Percentiles rank a stretch among this genome's conserved stretches.
Evolutionary conservation across 1,140 invertebrate genomes (phyloP).

Genomic region (Dinothrombium tinctorium): DNA sequence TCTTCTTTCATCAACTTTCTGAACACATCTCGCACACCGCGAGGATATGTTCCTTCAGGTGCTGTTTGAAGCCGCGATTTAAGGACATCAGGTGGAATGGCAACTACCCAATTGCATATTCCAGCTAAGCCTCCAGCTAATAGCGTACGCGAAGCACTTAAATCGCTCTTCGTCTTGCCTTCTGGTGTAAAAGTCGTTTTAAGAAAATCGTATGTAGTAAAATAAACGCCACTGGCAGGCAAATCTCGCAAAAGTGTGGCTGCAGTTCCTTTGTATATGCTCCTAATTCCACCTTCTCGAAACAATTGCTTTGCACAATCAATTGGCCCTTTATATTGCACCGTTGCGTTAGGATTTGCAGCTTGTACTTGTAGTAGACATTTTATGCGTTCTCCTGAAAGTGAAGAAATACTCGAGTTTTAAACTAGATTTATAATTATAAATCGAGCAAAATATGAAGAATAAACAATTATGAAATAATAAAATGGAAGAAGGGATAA

Average conservation of each 20-base stretch:
- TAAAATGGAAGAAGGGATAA: too few relatives aligned
- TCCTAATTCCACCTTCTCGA: slow-evolving; percentile 68
- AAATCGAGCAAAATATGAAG: too few relatives aligned
- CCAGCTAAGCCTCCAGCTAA: slow-evolving; percentile 85
- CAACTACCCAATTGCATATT: slow-evolving; percentile 84
- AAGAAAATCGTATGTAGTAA: slow-evolving; percentile 80
- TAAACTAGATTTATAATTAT: too few relatives aligned
- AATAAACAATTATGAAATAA: too few relatives aligned
- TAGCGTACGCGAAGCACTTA: slow-evolving; percentile 48
- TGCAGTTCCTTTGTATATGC: slow-evolving; percentile 79
- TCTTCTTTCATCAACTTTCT: slow-evolving; percentile 48
- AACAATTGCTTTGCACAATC: slow-evolving; percentile 79
- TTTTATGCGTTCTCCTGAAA: slow-evolving; percentile 66
- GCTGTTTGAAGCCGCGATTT: slow-evolving; percentile 91
- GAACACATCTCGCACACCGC: slow-evolving; percentile 63
- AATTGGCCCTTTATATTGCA: slow-evolving; percentile 68
- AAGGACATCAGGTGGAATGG: slow-evolving; percentile 87
- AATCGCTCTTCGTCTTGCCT: slow-evolving; percentile 24
- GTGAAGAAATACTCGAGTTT: neutral
- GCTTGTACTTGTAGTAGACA: slow-evolving; percentile 62
- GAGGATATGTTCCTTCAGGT: slow-evolving; percentile 63
- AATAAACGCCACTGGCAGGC: slow-evolving; percentile 88
- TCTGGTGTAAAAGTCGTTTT: slow-evolving; percentile 40
- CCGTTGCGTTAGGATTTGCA: slow-evolving; percentile 7
- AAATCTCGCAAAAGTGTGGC: slow-evolving; percentile 71